A percentile compares a stretch with the other conserved stretches of the same genome.
phyloP scores from a whole-genome alignment of 2,888 invertebrate genomes.

The Emmelina monodactyla region DNA sequence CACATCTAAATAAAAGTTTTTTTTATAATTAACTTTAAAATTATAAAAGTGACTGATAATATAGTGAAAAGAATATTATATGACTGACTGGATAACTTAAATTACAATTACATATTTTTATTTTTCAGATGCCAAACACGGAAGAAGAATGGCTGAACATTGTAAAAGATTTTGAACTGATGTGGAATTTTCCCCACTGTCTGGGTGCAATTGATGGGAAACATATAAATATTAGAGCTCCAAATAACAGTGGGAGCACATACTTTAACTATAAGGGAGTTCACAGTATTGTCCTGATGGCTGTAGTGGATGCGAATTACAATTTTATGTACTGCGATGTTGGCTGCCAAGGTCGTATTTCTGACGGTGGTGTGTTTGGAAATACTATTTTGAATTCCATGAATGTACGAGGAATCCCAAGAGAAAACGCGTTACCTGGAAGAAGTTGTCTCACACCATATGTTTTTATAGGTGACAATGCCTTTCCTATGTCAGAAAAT shows the following conservation, averaged over 20 bases:
- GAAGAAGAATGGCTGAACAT: slow-evolving; percentile 1
- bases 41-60: no score
- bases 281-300: slow-evolving; percentile 12
- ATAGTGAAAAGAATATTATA: slow-evolving; percentile 8
- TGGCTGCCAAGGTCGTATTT: slow-evolving; percentile 15
- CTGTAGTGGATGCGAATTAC: slow-evolving; percentile 16
- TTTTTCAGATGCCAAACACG: slow-evolving; percentile 2
- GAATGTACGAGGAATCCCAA: slow-evolving; percentile 15
- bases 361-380: slow-evolving; percentile 2
- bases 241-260: slow-evolving; percentile 9
- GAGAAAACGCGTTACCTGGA: slow-evolving; percentile 13
- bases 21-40: background rate
- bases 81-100: slow-evolving; percentile 1
- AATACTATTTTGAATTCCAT: slow-evolving; percentile 13
- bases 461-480: slow-evolving; percentile 17
- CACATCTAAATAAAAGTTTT: no score
- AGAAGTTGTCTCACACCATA: slow-evolving; percentile 15
- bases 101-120: slow-evolving; percentile 1
- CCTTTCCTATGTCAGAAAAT: slow-evolving; percentile 16
- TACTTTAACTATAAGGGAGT: slow-evolving; percentile 13
- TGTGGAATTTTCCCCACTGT: slow-evolving; percentile 16
- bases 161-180: background rate
- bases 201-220: slow-evolving; percentile 17
- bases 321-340: slow-evolving; percentile 16
- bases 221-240: slow-evolving; percentile 14